Evolutionary conservation across 2,797 vertebrate genomes (phyloP), one percentile per base, ranked within the genome.

Genomic region (Diplodus puntazzo): DNA sequence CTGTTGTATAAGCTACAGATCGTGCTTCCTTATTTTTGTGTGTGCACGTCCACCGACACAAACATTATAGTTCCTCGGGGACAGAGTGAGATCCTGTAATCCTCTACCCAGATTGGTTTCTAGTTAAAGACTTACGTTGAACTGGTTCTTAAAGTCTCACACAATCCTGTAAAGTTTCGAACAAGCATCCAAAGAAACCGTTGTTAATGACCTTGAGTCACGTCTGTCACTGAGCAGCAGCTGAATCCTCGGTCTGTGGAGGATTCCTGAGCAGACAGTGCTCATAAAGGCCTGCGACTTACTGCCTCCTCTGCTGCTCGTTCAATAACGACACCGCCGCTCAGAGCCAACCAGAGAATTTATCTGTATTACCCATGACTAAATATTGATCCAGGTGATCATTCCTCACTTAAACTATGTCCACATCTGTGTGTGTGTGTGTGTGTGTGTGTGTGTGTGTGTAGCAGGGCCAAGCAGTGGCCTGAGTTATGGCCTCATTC

Each of bases 371-470:
- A 89, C 82, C 80, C 67, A 55, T 59, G 84, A 91, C 85, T 85
- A 91, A 90, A 89, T 89, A 95, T 94, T 90, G 91, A 93, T 93
- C 87, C 83, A 80, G 88, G 89, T 82, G 74, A 93, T 95, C 87
- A 93, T 90, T 94, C 92, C 88, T 79, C 53, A 45, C 85, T 89
- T 87, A 79, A 89, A 93, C 79, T 85, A 76, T 80, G 81, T 88
- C 73, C 64, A 77, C 85, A 71, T 83, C 53, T 61, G 43, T 61
- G 9, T 53, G 50, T 61, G 68, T 45, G 46, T 66, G 34, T n/a
- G 52, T n/a, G n/a, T 34, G 45, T 46, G 57, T 50, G 25, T 57
- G 23, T 30, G 23, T 57, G 54, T 57, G 14, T 57, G 61, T 39
- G 48, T 34, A 25, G 45, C 58, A 20, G 30, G 65, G 79, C 77